Percentiles rank a stretch among this genome's conserved stretches.
phyloP scores from a whole-genome alignment of 2,797 vertebrate species.

The Agapornis canus region DNA sequence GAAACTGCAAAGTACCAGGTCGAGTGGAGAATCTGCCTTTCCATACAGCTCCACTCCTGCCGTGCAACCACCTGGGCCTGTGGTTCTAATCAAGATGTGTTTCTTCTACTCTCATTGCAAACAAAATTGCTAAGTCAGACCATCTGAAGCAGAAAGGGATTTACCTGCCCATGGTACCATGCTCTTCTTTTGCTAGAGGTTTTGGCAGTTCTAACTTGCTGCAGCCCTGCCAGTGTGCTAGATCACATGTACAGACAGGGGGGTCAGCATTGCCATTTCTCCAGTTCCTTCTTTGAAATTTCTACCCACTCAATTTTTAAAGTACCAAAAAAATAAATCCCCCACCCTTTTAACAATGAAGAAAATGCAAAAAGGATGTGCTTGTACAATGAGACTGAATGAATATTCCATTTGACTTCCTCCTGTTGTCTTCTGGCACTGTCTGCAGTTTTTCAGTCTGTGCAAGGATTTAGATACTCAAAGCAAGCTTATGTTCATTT shows the following conservation, averaged over 20 bases:
- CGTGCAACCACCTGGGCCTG: constrained; percentile 8
- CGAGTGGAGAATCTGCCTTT: not conserved
- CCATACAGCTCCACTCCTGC: not conserved
- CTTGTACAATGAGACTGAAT: not conserved
- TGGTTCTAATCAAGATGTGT: not conserved
- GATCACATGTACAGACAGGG: not conserved
- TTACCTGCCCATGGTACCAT: not conserved
- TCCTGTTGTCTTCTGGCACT: not conserved
- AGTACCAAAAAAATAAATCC: not conserved
- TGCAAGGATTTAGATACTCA: not conserved
- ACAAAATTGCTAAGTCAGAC: not conserved
- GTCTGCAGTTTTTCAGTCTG: not conserved
- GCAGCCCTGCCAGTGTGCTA: not conserved
- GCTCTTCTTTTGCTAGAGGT: not conserved
- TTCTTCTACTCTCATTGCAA: not conserved
- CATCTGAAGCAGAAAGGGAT: not conserved
- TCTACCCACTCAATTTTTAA: not conserved
- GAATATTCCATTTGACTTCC: not conserved
- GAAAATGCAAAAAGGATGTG: not conserved
- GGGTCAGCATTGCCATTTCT: not conserved
- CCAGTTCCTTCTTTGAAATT: not conserved
- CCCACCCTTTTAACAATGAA: not conserved
- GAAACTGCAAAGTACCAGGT: not conserved
- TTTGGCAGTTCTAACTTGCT: not conserved
- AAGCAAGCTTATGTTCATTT: not conserved